Evolutionary conservation across 2,797 vertebrate genomes (phyloP).

Genomic region (Ptychadena robeensis): DNA sequence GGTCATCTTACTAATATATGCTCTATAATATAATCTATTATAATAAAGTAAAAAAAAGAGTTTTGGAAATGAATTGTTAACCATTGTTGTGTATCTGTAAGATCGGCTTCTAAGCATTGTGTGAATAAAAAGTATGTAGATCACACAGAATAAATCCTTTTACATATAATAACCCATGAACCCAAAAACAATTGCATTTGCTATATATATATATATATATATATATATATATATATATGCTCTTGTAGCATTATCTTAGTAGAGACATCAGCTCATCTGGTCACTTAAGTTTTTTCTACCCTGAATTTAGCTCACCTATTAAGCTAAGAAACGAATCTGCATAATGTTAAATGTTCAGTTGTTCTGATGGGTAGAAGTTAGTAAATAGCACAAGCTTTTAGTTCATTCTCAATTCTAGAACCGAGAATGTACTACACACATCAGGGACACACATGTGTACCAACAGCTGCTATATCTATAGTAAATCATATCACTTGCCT

Average conservation of each 20-base stretch:
- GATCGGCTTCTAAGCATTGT: constrained; percentile 3
- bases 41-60: background rate
- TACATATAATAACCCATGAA: no score
- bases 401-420: background rate
- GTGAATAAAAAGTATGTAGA: background rate
- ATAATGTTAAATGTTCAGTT: background rate
- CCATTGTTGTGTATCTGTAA: background rate
- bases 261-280: background rate
- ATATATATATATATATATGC: background rate
- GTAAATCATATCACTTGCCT: no score
- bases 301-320: background rate
- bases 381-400: background rate
- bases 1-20: constrained; percentile 27
- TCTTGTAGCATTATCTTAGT: background rate
- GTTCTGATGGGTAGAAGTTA: no score
- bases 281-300: background rate
- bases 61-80: constrained; percentile 8
- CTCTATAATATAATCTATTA: no score
- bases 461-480: background rate
- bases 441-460: background rate
- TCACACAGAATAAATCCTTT: background rate
- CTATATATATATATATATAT: no score
- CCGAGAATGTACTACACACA: background rate
- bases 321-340: background rate
- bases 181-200: no score